Evolutionary conservation across 1,140 invertebrate genomes (phyloP).

Genomic region (Belonocnema kinseyi): DNA sequence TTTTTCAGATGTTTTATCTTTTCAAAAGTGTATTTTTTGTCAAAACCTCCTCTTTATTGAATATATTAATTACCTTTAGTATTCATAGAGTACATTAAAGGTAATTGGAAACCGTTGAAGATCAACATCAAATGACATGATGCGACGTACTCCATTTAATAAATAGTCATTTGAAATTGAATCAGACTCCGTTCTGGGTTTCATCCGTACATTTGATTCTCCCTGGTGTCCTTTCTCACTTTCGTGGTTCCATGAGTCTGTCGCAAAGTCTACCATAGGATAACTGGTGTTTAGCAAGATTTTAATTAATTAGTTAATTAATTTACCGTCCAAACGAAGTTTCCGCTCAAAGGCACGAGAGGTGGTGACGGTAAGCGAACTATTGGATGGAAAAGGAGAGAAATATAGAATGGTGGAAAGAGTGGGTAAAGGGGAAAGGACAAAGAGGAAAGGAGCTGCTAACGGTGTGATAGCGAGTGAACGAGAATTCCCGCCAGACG

Average conservation of each 20-base stretch:
- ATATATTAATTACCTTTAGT: neutral
- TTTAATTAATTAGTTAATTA: constrained; percentile 56
- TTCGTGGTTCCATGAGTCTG: constrained; percentile 23
- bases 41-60: neutral
- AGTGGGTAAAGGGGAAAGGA: neutral
- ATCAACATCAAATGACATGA: constrained; percentile 10
- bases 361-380: neutral
- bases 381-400: neutral
- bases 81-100: constrained; percentile 14
- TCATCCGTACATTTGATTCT: neutral
- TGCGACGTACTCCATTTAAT: constrained; percentile 7
- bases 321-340: constrained; percentile 40
- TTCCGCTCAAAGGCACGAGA: constrained; percentile 31
- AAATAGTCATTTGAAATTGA: constrained; percentile 23
- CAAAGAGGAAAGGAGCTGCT: constrained; percentile 8
- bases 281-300: constrained; percentile 34
- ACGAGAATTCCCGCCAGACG: constrained; percentile 35
- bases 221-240: constrained; percentile 1
- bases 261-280: constrained; percentile 24
- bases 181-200: constrained; percentile 10
- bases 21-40: neutral
- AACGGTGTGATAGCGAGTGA: constrained; percentile 12
- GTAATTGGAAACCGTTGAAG: neutral
- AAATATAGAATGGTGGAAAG: neutral
- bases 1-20: too few relatives aligned